These are phyloP conservation scores for Heloderma charlesbogerti DNA, from an alignment of 2,113 vertebrate species.

Conservation along the genomic window DNA sequence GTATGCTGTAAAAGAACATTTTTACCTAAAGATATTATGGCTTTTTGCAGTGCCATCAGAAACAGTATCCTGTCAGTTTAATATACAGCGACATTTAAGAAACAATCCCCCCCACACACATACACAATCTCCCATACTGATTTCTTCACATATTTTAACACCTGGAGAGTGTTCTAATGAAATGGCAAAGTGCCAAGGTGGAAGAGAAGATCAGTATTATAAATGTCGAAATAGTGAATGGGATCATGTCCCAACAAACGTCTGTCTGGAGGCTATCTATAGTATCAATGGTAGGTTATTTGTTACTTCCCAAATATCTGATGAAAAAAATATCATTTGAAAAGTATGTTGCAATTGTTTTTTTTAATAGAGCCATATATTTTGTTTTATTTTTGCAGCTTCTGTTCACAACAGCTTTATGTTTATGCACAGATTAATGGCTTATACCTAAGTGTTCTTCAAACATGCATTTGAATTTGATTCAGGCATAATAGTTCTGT, in stretches of 20 bases:
- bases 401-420: neutral
- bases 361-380: neutral
- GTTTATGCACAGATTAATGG: neutral
- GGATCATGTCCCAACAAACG: neutral
- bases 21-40: constrained; percentile 5
- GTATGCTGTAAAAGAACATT: constrained; percentile 36
- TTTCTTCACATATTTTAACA: neutral
- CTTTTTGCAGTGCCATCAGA: constrained; percentile 21
- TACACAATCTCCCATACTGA: neutral
- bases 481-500: neutral
- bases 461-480: neutral
- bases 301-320: neutral
- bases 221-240: neutral
- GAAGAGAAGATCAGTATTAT: neutral
- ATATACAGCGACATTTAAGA: constrained; percentile 40
- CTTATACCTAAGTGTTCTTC: neutral
- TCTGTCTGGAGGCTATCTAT: neutral
- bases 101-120: constrained; percentile 14
- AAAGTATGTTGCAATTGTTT: neutral
- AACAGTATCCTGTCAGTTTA: constrained; percentile 26
- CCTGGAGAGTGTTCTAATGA: constrained; percentile 11
- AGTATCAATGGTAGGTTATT: neutral
- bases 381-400: neutral
- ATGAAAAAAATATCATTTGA: neutral
- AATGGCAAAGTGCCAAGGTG: neutral